A percentile compares a stretch with the other conserved stretches of the same genome.
Evolutionary conservation across 2,797 vertebrate species (phyloP).

Genomic region (Poecile montanus): DNA sequence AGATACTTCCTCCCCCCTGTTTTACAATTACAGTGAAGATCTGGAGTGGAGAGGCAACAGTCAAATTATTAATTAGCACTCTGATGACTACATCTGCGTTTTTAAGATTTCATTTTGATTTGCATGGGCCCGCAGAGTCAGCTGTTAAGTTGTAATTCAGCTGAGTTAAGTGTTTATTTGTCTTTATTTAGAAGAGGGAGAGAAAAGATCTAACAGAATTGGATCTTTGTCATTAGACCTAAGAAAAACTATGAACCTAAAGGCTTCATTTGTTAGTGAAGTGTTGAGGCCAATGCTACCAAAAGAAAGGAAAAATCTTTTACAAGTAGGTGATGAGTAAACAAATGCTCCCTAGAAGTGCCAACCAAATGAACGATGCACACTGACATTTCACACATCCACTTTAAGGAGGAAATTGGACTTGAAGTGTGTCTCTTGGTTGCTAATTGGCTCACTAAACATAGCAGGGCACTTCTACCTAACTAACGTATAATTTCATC

Average conservation of each 20-base stretch:
- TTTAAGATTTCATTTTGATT: constrained; percentile 68
- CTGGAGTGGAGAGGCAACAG: constrained; percentile 28
- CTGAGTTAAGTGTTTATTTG: constrained; percentile 47
- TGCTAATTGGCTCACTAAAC: background rate
- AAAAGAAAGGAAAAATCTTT: constrained; percentile 10
- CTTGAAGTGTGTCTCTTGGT: background rate
- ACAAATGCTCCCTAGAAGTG: constrained; percentile 6
- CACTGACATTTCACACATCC: background rate
- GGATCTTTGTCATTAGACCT: constrained; percentile 18
- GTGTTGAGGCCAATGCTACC: background rate
- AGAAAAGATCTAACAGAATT: constrained; percentile 44
- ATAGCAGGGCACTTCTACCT: background rate
- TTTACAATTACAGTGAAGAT: constrained; percentile 27
- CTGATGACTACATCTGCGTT: constrained; percentile 66
- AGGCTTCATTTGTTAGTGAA: constrained; percentile 55
- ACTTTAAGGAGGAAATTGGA: background rate
- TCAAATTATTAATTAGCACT: constrained; percentile 61
- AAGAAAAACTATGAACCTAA: background rate
- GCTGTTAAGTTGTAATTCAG: constrained; percentile 53
- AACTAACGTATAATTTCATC: background rate
- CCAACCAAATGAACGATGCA: background rate
- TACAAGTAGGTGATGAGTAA: constrained; percentile 33
- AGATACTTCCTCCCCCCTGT: background rate
- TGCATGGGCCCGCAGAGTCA: constrained; percentile 47
- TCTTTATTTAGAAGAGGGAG: constrained; percentile 1